Base-by-base conservation (phyloP, 2,113 vertebrate species). In the Eira barbara region DNA sequence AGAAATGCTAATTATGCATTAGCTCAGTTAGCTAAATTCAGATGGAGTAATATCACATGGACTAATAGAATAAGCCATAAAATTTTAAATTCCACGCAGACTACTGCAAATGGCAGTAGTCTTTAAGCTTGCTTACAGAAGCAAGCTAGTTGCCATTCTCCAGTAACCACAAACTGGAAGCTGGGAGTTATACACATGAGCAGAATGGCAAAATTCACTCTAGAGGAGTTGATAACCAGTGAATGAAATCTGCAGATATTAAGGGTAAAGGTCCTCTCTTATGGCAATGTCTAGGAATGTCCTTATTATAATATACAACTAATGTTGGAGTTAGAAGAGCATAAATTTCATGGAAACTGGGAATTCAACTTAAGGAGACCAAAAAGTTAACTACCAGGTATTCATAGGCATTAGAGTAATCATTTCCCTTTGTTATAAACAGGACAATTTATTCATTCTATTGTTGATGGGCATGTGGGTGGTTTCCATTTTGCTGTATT, bases 1-100 rank as follows among this genome's bases (percentile, higher is more conserved):
- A 97, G 84, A 98, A 98, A 98, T 78, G 57, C 49, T 98, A 97
- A 98, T 98, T 98, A 98, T 69, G 87, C 92, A 97, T 98, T 97
- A 98, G 73, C 95, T 97, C 89, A 91, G 95, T 98, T 97, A 98
- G 98, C 97, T 79, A 96, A 95, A 98, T 98, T 98, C 94, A 96
- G n/a, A 61, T 91, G 87, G 92, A 89, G 96, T 34, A 94, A 74
- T 63, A 97, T 69, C 94, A 95, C 45, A 88, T 23, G 45, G 90
- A 95, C 73, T 96, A 73, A 94, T 94, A 7, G 94, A 98, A 98
- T 94, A 98, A 98, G 95, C 55, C 69, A 89, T 97, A 96, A 79
- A 95, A 52, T 96, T 96, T 97, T 89, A 97, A 98, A 98, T 82
- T 3, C 61, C 84, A 95, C 65, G 45, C 76, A 96, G 84, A 88